Conservation (phyloP, 2,797 vertebrate species). For the Paguma larvata region DNA sequence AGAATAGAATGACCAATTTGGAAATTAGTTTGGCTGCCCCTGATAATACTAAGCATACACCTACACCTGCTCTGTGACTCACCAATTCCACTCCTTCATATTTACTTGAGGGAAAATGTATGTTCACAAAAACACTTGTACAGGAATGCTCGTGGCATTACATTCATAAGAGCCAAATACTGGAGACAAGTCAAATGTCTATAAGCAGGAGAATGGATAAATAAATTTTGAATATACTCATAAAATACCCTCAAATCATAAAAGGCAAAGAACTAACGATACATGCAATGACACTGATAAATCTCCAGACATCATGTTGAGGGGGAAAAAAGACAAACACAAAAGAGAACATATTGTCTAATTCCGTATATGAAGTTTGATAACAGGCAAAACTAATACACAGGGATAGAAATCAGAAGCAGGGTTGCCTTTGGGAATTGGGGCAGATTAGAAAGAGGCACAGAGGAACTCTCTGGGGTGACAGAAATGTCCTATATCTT, state of each 20-base stretch:
- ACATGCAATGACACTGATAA: background rate
- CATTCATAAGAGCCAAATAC: background rate
- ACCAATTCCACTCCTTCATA: background rate
- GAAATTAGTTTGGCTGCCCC: background rate
- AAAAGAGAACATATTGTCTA: background rate
- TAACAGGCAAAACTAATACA: background rate
- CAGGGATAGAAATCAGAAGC: background rate
- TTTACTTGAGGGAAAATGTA: background rate
- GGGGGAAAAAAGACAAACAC: background rate
- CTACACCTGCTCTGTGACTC: background rate
- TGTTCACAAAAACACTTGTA: background rate
- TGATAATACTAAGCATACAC: background rate
- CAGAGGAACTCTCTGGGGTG: background rate
- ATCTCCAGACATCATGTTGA: background rate
- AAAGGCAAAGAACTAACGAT: background rate
- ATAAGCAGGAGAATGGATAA: background rate
- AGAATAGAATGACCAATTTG: background rate
- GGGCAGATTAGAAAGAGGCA: background rate
- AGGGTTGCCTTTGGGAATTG: background rate
- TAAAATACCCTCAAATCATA: background rate
- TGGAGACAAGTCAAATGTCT: background rate
- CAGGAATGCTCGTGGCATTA: background rate
- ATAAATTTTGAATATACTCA: background rate
- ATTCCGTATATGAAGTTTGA: background rate
- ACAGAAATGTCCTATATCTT: background rate